Base-by-base conservation (phyloP, 2,797 vertebrate species). In the Cossypha dichroa region DNA sequence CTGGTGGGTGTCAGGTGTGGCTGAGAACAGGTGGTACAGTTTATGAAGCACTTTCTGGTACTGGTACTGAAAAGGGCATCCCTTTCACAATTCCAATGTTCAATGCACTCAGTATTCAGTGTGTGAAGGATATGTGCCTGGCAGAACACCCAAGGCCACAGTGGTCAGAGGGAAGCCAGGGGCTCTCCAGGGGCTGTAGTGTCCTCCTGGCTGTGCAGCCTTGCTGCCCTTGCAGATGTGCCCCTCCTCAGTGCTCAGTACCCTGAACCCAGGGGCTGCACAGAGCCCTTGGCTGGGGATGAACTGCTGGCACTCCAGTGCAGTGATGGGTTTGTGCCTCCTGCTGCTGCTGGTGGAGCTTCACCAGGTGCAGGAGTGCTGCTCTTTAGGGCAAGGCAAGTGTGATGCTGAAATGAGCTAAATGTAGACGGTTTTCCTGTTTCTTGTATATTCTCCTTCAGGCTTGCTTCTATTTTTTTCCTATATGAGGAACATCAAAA, bases 101-200 rank as follows among this genome's bases (percentile, higher is more conserved):
- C 29, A 60, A 6, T 10, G 7, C 23, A 29, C 22, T 0, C 46
- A 15, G 3, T 13, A 21, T 28, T 19, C n/a, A 28, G n/a, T 0
- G 0, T 19, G 51, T 16, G 85, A 48, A 46, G 13, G 22, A 15
- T 22, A 5, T 13, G 31, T 34, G 28, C 15, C 63, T 49, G 41
- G 15, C 34, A 48, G 11, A 66, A 33, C 56, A 36, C 19, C 15
- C 33, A 12, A 21, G 62, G 34, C 51, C 29, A 8, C 21, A 36
- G 26, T 3, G 38, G 15, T 48, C n/a, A 59, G 38, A 56, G 46
- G 22, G 28, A 49, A 58, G 22, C 15, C 17, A 25, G 6, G 16
- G 17, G 18, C 12, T 46, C 58, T 34, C 31, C 29, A 52, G 5
- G 40, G 40, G 40, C 40, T 41, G 17, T 41, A 41, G 14, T 34